These are phyloP conservation scores for Xestia rhomboidea DNA, from an alignment of 2,888 invertebrate species.

Conservation along the genomic window DNA sequence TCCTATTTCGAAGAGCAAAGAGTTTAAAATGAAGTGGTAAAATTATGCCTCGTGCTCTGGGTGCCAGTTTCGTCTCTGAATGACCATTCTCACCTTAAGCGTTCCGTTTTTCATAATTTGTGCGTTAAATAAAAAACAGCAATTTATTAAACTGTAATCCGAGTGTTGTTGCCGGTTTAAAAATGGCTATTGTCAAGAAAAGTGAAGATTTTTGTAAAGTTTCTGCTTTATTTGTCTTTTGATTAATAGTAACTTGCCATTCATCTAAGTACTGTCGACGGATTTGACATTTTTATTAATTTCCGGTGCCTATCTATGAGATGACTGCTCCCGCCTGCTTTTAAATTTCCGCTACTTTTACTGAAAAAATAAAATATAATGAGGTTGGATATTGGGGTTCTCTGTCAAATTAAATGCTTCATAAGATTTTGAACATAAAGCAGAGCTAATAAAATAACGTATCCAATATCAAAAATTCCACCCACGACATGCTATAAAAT, in stretches of 20 bases:
- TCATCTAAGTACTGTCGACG: constrained; percentile 13
- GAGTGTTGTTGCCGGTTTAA: constrained; percentile 68
- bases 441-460: constrained; percentile 33
- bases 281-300: constrained; percentile 55
- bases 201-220: constrained; percentile 47
- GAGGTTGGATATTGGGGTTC: constrained; percentile 10
- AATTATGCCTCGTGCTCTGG: constrained; percentile 26
- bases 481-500: constrained; percentile 49
- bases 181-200: constrained; percentile 68
- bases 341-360: constrained; percentile 54
- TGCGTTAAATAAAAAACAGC: constrained; percentile 67
- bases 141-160: constrained; percentile 70
- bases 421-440: constrained; percentile 37
- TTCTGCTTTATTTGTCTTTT: constrained; percentile 42
- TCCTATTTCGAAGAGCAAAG: constrained; percentile 36
- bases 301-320: constrained; percentile 52
- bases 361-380: constrained; percentile 35
- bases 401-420: constrained; percentile 30
- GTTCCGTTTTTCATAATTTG: constrained; percentile 69
- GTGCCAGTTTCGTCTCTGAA: constrained; percentile 46
- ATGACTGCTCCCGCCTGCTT: constrained; percentile 15
- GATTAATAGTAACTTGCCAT: constrained; percentile 49
- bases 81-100: constrained; percentile 69
- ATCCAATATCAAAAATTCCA: constrained; percentile 42
- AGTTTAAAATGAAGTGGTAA: constrained; percentile 38